Base-by-base conservation (phyloP, 2,113 vertebrate species). In the Opisthocomus hoazin region DNA sequence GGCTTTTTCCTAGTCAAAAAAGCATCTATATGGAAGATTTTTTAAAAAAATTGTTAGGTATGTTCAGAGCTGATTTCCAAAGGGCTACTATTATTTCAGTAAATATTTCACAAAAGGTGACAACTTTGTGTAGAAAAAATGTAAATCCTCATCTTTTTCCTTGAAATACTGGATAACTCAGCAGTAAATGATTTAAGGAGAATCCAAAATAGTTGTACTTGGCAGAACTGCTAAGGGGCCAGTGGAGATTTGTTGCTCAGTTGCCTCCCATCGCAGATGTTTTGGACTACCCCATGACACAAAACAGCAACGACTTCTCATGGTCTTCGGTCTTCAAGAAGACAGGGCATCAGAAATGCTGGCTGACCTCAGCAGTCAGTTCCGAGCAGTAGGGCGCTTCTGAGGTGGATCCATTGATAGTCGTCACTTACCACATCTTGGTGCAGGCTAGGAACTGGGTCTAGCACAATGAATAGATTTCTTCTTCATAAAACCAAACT, bases 311-410 rank as follows among this genome's bases (percentile, higher is more conserved):
- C 19, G 51, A 23, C 48, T 77, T 73, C 26, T 57, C 53, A 63
- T 17, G 48, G 14, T 36, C 29, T 82, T 73, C 34, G 36, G 32
- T 91, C 18, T 45, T 74, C 69, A 57, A 63, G 41, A 15, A 48
- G 21, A 36, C 6, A 68, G 11, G 21, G 23, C 43, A 69, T 36
- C 54, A 75, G 48, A 48, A 89, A 45, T 32, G 34, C 20, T 57
- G 36, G 48, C 34, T 80, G 36, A 75, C 16, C 15, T 48, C 46
- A 15, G 16, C n/a, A 17, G 24, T 39, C 54, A 50, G 18, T 32
- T 50, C 0, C 0, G 41, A 69, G 48, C 4, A 37, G n/a, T 9
- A 37, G 39, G 10, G 14, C 34, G 29, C 12, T 41, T 39, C 45
- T 60, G 43, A 54, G 20, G 24, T 39, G 36, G 36, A 64, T 39